Evolutionary conservation across 2,113 vertebrate genomes (phyloP).

Genomic region (Ariopsis seemanni): DNA sequence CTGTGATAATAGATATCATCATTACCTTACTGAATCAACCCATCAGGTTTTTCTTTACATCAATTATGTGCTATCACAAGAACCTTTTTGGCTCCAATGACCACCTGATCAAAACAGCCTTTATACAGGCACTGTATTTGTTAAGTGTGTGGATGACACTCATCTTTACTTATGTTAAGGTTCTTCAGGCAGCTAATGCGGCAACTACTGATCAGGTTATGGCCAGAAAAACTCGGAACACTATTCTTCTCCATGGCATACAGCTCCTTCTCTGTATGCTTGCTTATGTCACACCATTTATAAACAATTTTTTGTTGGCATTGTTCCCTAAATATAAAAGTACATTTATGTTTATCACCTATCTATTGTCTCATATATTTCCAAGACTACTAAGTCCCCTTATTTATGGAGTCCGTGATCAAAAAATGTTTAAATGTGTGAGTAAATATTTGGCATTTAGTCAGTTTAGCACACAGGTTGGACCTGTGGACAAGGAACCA

Average conservation of each 20-base stretch:
- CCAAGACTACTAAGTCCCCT: conserved; percentile 60
- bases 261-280: conserved; percentile 61
- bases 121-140: conserved; percentile 47
- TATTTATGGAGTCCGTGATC: conserved; percentile 59
- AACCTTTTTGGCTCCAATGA: conserved; percentile 13
- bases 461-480: background rate
- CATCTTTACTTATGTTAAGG: conserved; percentile 60
- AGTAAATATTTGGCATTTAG: background rate
- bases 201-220: conserved; percentile 38
- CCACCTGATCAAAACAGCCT: conserved; percentile 1
- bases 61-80: background rate
- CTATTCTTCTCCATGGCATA: conserved; percentile 62
- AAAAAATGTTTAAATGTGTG: conserved; percentile 40
- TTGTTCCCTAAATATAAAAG: conserved; percentile 14
- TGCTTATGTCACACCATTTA: conserved; percentile 42
- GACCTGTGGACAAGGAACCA: background rate
- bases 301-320: background rate
- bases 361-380: conserved; percentile 52
- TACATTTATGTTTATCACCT: conserved; percentile 42
- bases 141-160: conserved; percentile 59
- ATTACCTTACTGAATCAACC: conserved; percentile 36
- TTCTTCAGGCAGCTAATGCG: conserved; percentile 47
- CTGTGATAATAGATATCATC: conserved; percentile 45
- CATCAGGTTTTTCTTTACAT: background rate
- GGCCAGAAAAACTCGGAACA: conserved; percentile 58